These are phyloP conservation scores for Amphiprion clarkii DNA, from an alignment of 2,797 vertebrate species.

Conservation along the genomic window DNA sequence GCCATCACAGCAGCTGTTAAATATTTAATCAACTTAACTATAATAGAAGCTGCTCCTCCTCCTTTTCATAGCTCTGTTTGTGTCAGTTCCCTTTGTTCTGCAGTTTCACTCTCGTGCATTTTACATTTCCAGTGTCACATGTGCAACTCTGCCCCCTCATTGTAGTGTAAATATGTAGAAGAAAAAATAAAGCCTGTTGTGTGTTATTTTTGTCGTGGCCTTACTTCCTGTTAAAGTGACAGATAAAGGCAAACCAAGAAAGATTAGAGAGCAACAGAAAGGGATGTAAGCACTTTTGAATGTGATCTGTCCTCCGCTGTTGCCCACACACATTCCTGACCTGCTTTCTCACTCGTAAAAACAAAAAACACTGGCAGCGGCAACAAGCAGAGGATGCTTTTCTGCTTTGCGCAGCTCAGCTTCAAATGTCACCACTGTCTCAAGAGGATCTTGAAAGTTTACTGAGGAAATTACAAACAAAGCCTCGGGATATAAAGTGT, in stretches of 20 bases:
- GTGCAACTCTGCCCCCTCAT: slow-evolving; percentile 12
- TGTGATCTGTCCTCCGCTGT: slow-evolving; percentile 29
- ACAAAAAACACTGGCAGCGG: slow-evolving; percentile 24
- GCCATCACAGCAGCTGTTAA: slow-evolving; percentile 21
- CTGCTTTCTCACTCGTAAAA: slow-evolving; percentile 33
- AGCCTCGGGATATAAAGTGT: neutral
- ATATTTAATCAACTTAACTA: slow-evolving; percentile 50
- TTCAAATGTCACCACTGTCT: slow-evolving; percentile 13
- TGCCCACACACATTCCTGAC: slow-evolving; percentile 61
- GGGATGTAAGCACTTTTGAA: neutral
- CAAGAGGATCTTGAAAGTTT: slow-evolving; percentile 10
- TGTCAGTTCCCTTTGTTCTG: slow-evolving; percentile 44
- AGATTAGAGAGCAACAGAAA: neutral
- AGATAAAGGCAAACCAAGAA: neutral
- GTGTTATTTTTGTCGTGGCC: slow-evolving; percentile 24
- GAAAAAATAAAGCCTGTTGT: slow-evolving; percentile 49
- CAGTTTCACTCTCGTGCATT: slow-evolving; percentile 44
- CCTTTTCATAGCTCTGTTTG: slow-evolving; percentile 18
- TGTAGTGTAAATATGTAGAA: slow-evolving; percentile 49
- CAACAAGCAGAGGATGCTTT: neutral
- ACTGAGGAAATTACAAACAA: neutral
- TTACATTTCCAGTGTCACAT: slow-evolving; percentile 27
- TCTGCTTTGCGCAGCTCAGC: neutral
- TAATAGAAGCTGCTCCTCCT: slow-evolving; percentile 50
- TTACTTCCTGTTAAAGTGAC: slow-evolving; percentile 22